phyloP scores from a whole-genome alignment of 1,140 invertebrate species.

The Hycleus cichorii region DNA sequence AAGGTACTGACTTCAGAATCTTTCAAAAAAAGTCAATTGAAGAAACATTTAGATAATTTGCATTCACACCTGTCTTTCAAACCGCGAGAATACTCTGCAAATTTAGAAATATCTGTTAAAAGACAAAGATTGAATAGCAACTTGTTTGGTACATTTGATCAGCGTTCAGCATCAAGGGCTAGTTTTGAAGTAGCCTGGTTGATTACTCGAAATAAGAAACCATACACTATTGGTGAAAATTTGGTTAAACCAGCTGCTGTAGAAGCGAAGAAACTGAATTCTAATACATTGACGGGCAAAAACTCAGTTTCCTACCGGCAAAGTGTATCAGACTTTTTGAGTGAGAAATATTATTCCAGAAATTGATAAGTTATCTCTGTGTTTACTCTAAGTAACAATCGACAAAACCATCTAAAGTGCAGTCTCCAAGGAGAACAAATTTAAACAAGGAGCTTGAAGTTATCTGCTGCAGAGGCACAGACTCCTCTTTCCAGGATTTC shows the following conservation, averaged over 20 bases:
- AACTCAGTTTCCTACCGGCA: too few species aligned
- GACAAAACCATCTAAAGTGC: too few species aligned
- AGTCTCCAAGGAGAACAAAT: too few species aligned
- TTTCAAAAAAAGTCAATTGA: constrained; percentile 28
- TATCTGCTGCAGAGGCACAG: too few species aligned
- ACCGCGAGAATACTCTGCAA: constrained; percentile 23
- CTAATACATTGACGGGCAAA: too few species aligned
- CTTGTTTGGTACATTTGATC: constrained; percentile 24
- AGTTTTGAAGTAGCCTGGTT: constrained; percentile 25
- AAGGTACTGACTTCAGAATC: constrained; percentile 26
- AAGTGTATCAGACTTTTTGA: too few species aligned
- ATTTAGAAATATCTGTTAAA: constrained; percentile 23
- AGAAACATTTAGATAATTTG: constrained; percentile 24
- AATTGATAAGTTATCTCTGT: too few species aligned
- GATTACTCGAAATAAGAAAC: constrained; percentile 25
- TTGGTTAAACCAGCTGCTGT: constrained; percentile 22
- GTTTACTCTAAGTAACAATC: too few species aligned
- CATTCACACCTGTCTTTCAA: constrained; percentile 20
- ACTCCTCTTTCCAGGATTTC: too few species aligned
- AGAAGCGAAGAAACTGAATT: constrained; percentile 26
- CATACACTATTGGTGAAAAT: constrained; percentile 23
- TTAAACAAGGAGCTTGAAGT: too few species aligned
- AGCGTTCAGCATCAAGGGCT: constrained; percentile 27
- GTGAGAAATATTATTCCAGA: too few species aligned
- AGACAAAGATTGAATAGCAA: constrained; percentile 23